Percentiles rank a stretch among this genome's conserved stretches.
phyloP scores from a whole-genome alignment of 2,797 vertebrate species.

The Poecilia wingei region DNA sequence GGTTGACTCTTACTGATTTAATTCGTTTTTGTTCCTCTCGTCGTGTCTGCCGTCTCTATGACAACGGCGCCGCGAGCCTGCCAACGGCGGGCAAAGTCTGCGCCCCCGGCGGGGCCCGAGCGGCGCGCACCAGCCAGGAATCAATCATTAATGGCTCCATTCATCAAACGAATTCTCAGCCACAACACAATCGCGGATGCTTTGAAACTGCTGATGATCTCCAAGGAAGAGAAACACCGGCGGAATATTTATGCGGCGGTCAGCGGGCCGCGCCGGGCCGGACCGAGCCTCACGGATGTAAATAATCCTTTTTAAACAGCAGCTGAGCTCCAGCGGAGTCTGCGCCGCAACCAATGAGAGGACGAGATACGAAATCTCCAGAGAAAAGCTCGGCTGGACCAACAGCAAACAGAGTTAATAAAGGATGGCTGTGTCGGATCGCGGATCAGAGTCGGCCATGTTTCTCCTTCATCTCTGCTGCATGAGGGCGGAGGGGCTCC shows the following conservation, averaged over 20 bases:
- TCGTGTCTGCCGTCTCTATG: constrained; percentile 49
- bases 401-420: constrained; percentile 37
- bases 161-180: constrained; percentile 39
- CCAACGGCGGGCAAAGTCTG: constrained; percentile 21
- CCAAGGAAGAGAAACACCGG: constrained; percentile 14
- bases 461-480: constrained; percentile 33
- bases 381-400: constrained; percentile 26
- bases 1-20: constrained; percentile 43
- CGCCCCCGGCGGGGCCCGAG: background rate
- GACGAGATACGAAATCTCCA: constrained; percentile 40
- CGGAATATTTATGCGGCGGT: constrained; percentile 40
- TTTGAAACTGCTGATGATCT: constrained; percentile 38
- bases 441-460: constrained; percentile 53
- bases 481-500: constrained; percentile 24
- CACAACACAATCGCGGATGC: constrained; percentile 25
- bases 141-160: constrained; percentile 54
- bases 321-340: constrained; percentile 14
- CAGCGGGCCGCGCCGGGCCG: constrained; percentile 20
- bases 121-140: constrained; percentile 30
- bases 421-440: constrained; percentile 33
- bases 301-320: constrained; percentile 47
- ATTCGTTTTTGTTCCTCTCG: constrained; percentile 53
- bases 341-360: constrained; percentile 32
- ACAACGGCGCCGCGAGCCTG: constrained; percentile 26
- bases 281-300: constrained; percentile 30